Conservation (phyloP, 2,113 vertebrate genomes). For the Todiramphus saurophagus region DNA sequence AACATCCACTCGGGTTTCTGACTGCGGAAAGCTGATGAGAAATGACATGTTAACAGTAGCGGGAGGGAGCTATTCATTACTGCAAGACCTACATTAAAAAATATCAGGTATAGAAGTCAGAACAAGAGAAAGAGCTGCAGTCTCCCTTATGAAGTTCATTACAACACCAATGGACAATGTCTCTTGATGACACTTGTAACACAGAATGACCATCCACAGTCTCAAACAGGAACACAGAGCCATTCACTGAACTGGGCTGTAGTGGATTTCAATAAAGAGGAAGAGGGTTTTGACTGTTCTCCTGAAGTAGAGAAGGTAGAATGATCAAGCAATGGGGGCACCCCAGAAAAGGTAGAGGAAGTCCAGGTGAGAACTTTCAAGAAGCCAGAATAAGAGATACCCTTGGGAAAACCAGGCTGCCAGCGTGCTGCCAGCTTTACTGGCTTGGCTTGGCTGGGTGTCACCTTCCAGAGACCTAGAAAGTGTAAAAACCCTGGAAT, state of each 20-base stretch:
- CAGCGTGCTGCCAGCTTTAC: background rate
- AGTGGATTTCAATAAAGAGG: background rate
- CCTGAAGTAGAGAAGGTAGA: background rate
- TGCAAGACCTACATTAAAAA: background rate
- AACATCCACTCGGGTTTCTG: conserved; percentile 20
- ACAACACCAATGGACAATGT: background rate
- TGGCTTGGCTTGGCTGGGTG: background rate
- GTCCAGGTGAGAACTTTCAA: background rate
- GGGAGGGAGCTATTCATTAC: background rate
- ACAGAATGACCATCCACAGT: background rate
- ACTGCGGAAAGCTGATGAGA: background rate
- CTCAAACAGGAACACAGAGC: background rate
- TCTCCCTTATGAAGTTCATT: background rate
- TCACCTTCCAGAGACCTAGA: background rate
- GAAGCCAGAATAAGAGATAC: background rate
- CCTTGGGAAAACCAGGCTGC: background rate
- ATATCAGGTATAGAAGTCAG: background rate
- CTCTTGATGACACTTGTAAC: background rate
- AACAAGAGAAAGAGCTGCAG: background rate
- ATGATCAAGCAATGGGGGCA: background rate
- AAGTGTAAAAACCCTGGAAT: background rate
- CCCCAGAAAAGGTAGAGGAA: background rate
- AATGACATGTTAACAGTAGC: background rate
- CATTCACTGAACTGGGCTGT: background rate
- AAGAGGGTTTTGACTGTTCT: background rate